phyloP scores from a whole-genome alignment of 2,797 vertebrate genomes.

The Oreonectes daqikongensis region DNA sequence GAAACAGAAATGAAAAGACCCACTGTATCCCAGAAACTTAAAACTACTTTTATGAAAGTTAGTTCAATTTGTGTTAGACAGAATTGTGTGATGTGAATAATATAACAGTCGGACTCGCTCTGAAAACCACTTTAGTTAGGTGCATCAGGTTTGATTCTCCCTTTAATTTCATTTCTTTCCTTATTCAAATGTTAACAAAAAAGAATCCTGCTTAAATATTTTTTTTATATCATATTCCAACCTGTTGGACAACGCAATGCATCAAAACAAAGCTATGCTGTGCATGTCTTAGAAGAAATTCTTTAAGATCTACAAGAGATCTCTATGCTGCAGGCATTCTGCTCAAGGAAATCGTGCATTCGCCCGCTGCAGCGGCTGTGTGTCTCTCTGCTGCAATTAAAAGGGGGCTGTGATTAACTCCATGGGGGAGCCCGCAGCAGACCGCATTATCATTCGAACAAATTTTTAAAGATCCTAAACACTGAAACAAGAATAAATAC shows the following conservation, averaged over 20 bases:
- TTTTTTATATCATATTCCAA: too few relatives aligned
- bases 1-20: not conserved
- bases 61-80: not conserved
- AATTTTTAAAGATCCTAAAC: constrained; percentile 14
- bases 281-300: not conserved
- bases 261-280: not conserved
- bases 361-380: constrained; percentile 65
- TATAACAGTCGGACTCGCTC: too few relatives aligned
- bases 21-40: too few relatives aligned
- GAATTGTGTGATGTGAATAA: not conserved
- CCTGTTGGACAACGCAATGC: not conserved
- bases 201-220: too few relatives aligned
- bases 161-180: too few relatives aligned
- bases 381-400: constrained; percentile 72
- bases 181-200: too few relatives aligned
- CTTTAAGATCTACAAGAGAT: not conserved
- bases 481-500: constrained; percentile 15
- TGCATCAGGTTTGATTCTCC: too few relatives aligned
- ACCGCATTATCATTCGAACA: constrained; percentile 27
- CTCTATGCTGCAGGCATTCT: not conserved
- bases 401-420: constrained; percentile 74
- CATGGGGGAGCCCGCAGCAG: constrained; percentile 13
- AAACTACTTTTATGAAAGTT: not conserved
- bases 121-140: too few relatives aligned
- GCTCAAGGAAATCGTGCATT: constrained; percentile 60